These are phyloP conservation scores for Ophthalmolycus amberensis DNA, from an alignment of 2,113 vertebrate genomes.

Conservation along the genomic window DNA sequence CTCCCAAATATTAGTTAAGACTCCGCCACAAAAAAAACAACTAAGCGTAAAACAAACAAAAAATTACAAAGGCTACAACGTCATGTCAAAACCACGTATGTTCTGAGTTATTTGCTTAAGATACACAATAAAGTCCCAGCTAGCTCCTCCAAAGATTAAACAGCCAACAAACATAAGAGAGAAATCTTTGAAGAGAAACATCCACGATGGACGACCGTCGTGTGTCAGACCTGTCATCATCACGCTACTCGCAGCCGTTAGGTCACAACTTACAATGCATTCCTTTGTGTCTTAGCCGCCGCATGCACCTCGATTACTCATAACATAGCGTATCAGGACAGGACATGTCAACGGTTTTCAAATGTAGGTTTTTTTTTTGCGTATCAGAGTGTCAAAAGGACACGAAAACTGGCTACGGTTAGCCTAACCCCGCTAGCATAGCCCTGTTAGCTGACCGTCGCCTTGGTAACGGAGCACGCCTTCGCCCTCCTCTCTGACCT, in stretches of 20 bases:
- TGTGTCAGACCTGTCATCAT: slow-evolving; percentile 2
- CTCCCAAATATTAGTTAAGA: neutral
- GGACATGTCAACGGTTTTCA: slow-evolving; percentile 28
- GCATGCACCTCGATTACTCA: slow-evolving; percentile 31
- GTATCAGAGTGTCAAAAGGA: neutral
- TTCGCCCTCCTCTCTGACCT: slow-evolving; percentile 84
- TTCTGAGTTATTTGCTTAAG: too few species aligned
- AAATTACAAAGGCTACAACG: neutral
- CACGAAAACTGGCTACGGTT: slow-evolving; percentile 11
- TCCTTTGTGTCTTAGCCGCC: slow-evolving; percentile 45
- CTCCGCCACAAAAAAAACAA: too few species aligned
- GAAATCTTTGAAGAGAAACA: slow-evolving; percentile 2
- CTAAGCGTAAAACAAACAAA: neutral
- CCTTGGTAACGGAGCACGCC: slow-evolving; percentile 84
- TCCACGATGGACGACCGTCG: neutral
- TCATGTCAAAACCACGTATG: neutral
- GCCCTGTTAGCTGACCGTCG: slow-evolving; percentile 79
- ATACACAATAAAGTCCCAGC: neutral
- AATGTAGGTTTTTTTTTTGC: neutral
- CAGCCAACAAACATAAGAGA: neutral
- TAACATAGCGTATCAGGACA: slow-evolving; percentile 9
- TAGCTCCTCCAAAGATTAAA: neutral
- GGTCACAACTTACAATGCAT: slow-evolving; percentile 77
- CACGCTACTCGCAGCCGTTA: neutral
- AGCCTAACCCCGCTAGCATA: slow-evolving; percentile 60